These are phyloP conservation scores for Stictonetta naevosa DNA, from an alignment of 2,113 vertebrate genomes.

Conservation along the genomic window DNA sequence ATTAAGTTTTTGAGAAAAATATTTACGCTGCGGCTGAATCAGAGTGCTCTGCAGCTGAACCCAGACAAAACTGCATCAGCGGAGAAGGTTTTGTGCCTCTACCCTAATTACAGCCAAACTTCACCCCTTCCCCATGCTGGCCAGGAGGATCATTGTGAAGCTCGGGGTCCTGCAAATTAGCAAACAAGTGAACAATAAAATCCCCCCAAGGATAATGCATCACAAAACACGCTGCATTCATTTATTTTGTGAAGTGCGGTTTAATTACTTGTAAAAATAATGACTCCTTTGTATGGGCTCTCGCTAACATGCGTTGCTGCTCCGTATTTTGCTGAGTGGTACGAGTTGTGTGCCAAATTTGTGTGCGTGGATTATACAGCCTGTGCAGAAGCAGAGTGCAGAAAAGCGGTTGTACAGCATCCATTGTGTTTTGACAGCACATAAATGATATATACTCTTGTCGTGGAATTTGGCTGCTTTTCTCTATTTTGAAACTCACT, in stretches of 20 bases:
- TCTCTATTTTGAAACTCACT: neutral
- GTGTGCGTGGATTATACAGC: neutral
- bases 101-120: constrained; percentile 44
- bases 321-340: constrained; percentile 55
- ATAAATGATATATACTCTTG: neutral
- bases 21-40: constrained; percentile 37
- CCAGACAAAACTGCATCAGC: neutral
- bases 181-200: constrained; percentile 49
- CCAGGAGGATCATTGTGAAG: constrained; percentile 34
- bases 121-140: neutral
- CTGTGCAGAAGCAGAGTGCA: neutral
- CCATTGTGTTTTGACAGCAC: constrained; percentile 29
- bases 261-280: constrained; percentile 69
- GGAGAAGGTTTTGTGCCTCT: neutral
- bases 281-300: constrained; percentile 40
- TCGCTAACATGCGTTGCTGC: constrained; percentile 29
- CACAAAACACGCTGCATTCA: constrained; percentile 32
- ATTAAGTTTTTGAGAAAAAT: constrained; percentile 28
- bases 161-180: constrained; percentile 4
- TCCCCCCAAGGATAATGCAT: constrained; percentile 33
- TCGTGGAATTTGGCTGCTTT: neutral
- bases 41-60: neutral
- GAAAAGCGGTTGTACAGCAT: neutral
- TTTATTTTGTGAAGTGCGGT: neutral
- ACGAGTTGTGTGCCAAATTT: neutral